These are phyloP conservation scores for Gallirallus australis DNA, from an alignment of 2,797 vertebrate species.

Conservation along the genomic window DNA sequence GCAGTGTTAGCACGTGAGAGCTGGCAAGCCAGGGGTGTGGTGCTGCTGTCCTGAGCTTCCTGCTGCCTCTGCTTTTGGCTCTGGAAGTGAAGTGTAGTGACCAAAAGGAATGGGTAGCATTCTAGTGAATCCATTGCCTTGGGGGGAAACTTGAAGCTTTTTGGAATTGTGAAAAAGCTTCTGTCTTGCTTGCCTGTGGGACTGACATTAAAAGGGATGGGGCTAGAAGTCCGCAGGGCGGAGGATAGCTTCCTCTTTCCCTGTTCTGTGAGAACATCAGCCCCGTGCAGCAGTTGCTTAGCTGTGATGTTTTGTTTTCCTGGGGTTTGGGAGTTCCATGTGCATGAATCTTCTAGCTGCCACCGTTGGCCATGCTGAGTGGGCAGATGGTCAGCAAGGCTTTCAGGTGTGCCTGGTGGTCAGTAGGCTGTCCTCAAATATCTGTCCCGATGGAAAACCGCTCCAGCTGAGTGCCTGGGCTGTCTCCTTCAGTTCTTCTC, in stretches of 20 bases:
- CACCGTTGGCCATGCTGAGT: not conserved
- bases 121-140: not conserved
- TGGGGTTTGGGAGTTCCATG: not conserved
- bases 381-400: not conserved
- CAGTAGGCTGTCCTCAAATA: not conserved
- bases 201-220: not conserved
- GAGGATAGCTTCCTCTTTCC: not conserved
- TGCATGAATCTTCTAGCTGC: not conserved
- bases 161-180: not conserved
- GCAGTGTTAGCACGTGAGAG: not conserved
- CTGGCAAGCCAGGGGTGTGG: accelerated
- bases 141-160: not conserved
- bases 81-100: not conserved
- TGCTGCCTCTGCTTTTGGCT: not conserved
- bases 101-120: not conserved
- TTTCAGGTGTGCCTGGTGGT: not conserved
- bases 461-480: accelerated
- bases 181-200: not conserved
- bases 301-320: not conserved
- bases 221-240: not conserved
- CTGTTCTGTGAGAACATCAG: not conserved
- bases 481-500: not conserved
- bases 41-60: not conserved
- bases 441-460: not conserved
- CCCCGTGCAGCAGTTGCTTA: accelerated